Conservation (phyloP, 1,140 invertebrate genomes). For the Vollenhovia emeryi region DNA sequence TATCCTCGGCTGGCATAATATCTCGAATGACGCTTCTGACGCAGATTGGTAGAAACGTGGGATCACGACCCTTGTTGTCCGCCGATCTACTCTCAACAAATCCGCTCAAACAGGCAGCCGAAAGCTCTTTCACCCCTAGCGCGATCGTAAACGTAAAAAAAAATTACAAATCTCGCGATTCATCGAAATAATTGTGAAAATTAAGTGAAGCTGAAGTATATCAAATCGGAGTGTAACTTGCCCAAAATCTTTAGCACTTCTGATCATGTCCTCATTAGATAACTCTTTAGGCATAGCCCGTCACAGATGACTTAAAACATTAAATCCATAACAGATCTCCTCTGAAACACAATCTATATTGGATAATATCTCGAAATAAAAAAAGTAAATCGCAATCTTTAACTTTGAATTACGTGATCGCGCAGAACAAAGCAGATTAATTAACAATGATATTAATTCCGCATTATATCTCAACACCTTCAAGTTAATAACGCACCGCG, state of each 20-base stretch:
- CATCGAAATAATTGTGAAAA: not conserved
- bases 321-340: not conserved
- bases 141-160: slow-evolving; percentile 1
- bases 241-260: not conserved
- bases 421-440: not conserved
- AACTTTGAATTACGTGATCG: not conserved
- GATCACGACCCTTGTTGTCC: slow-evolving; percentile 26
- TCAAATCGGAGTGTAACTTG: not conserved
- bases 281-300: not conserved
- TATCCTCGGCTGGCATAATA: slow-evolving; percentile 65
- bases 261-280: not conserved
- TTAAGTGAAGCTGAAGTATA: too few species aligned
- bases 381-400: not conserved
- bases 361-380: not conserved
- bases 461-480: slow-evolving; percentile 27
- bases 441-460: slow-evolving; percentile 1
- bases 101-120: slow-evolving; percentile 2
- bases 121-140: not conserved
- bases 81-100: slow-evolving; percentile 9
- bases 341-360: not conserved
- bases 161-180: not conserved
- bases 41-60: slow-evolving; percentile 63
- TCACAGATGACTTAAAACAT: not conserved
- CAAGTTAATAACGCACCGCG: slow-evolving; percentile 39
- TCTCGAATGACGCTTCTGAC: slow-evolving; percentile 50